phyloP scores from a whole-genome alignment of 2,113 vertebrate genomes.

The Solea solea region DNA sequence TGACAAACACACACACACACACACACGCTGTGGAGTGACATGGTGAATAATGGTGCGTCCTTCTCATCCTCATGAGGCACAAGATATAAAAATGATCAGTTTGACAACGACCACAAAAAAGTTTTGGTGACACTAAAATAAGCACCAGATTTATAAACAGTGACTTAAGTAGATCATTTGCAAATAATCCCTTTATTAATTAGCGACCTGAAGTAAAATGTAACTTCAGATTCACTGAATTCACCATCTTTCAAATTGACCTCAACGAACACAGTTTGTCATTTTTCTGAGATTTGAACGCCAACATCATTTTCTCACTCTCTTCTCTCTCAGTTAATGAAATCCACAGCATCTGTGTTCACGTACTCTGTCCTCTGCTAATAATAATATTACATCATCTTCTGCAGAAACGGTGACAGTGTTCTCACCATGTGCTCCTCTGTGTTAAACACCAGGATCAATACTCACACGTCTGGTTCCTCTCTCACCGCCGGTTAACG shows the following conservation, averaged over 20 bases:
- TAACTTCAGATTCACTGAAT: too few species aligned
- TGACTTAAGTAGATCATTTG: too few species aligned
- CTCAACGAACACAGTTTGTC: too few species aligned
- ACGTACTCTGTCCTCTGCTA: too few species aligned
- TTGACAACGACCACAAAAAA: constrained; percentile 6
- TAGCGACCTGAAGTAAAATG: too few species aligned
- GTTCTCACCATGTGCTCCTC: constrained; percentile 12
- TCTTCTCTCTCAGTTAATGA: neutral
- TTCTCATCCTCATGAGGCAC: constrained; percentile 7
- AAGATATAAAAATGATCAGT: neutral
- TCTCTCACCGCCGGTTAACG: constrained; percentile 32
- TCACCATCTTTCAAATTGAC: too few species aligned
- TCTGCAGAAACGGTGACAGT: too few species aligned
- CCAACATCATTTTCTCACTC: too few species aligned
- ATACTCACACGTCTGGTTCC: constrained; percentile 55
- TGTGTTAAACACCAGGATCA: constrained; percentile 2
- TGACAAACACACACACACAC: constrained; percentile 11
- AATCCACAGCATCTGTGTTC: too few species aligned
- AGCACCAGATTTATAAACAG: neutral
- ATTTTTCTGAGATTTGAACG: too few species aligned
- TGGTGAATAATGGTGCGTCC: constrained; percentile 8
- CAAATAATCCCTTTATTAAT: too few species aligned
- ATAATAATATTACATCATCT: neutral
- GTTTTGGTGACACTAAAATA: neutral
- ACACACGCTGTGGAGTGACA: constrained; percentile 12